Percentiles rank a stretch among this genome's conserved stretches.
Evolutionary conservation across 1,140 invertebrate genomes (phyloP).

Genomic region (Lerema accius): DNA sequence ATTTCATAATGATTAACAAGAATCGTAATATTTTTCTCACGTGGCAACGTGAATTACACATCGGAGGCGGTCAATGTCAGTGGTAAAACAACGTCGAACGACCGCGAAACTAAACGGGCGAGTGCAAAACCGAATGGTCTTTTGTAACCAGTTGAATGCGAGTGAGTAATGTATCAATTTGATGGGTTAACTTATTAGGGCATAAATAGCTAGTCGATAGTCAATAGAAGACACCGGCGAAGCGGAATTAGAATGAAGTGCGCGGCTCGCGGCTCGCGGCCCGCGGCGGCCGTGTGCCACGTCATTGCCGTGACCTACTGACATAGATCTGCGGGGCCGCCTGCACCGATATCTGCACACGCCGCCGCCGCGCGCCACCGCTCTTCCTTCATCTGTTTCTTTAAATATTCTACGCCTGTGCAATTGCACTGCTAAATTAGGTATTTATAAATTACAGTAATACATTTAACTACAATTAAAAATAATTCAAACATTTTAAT

Average conservation of each 20-base stretch:
- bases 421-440: background rate
- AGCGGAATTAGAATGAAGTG: slow-evolving; percentile 82
- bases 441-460: background rate
- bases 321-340: slow-evolving; percentile 80
- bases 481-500: no score
- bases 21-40: slow-evolving; percentile 42
- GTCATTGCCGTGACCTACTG: slow-evolving; percentile 82
- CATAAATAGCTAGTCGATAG: slow-evolving; percentile 62
- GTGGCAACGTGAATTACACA: slow-evolving; percentile 44
- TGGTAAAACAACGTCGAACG: slow-evolving; percentile 26
- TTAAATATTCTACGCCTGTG: slow-evolving; percentile 41
- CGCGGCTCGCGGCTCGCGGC: slow-evolving; percentile 64
- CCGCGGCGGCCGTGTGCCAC: slow-evolving; percentile 75
- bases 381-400: slow-evolving; percentile 66
- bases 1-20: slow-evolving; percentile 22
- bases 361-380: slow-evolving; percentile 56
- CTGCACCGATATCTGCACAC: slow-evolving; percentile 81
- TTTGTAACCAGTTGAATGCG: slow-evolving; percentile 34
- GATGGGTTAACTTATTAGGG: slow-evolving; percentile 56
- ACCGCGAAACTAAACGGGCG: background rate
- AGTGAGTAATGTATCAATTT: slow-evolving; percentile 40
- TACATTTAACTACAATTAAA: no score
- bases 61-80: slow-evolving; percentile 64
- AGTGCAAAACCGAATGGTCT: slow-evolving; percentile 23
- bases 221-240: slow-evolving; percentile 73